These are phyloP conservation scores for Cabera pusaria DNA, from an alignment of 2,888 invertebrate species.

Conservation along the genomic window DNA sequence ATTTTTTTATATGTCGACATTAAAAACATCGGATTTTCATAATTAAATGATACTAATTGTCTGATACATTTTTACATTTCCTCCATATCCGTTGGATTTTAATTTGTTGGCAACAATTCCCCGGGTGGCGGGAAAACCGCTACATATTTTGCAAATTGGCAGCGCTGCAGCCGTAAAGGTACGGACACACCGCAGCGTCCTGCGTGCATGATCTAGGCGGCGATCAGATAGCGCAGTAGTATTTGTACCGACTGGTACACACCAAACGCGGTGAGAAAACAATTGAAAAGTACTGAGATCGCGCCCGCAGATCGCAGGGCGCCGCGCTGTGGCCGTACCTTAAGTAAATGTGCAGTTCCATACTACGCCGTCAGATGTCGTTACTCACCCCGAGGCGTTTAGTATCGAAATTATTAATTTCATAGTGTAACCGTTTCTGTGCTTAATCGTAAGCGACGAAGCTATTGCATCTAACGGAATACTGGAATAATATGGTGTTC, in stretches of 20 bases:
- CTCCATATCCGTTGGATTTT: background rate
- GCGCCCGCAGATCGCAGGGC: no score
- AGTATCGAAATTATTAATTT: conserved; percentile 45
- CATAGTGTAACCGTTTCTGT: conserved; percentile 39
- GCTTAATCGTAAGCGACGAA: conserved; percentile 44
- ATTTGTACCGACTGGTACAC: no score
- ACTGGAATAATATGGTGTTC: conserved; percentile 23
- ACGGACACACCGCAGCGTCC: no score
- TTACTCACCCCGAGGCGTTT: conserved; percentile 36
- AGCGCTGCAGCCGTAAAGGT: conserved; percentile 4
- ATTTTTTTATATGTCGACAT: no score
- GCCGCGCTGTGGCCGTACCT: no score
- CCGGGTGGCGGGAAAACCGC: conserved; percentile 29
- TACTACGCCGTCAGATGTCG: conserved; percentile 34
- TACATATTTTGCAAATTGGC: conserved; percentile 5
- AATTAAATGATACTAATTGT: no score
- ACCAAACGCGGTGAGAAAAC: no score
- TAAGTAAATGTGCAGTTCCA: conserved; percentile 18
- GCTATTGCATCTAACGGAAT: conserved; percentile 42
- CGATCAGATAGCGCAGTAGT: no score
- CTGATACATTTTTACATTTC: no score
- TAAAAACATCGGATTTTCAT: no score
- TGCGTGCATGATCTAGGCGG: no score
- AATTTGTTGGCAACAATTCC: conserved; percentile 1
- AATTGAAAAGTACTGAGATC: no score